Percentiles rank a stretch among this genome's conserved stretches.
Conservation (phyloP, 2,113 vertebrate species). For the Entomyzon cyanotis region DNA sequence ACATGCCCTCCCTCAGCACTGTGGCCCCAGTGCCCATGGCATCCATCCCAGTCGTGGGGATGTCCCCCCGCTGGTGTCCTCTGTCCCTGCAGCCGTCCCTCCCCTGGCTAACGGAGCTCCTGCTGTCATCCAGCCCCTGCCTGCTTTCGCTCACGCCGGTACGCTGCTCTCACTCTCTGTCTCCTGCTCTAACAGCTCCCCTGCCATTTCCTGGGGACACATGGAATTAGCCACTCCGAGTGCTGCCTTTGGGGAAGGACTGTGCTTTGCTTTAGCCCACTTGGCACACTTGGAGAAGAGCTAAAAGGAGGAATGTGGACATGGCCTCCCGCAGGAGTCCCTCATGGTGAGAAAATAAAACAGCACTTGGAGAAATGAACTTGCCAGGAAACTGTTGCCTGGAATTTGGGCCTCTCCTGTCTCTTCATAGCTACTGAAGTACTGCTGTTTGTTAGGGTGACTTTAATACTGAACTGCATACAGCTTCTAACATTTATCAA, state of each 20-base stretch:
- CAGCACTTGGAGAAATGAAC: background rate
- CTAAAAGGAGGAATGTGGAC: background rate
- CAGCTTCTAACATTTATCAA: background rate
- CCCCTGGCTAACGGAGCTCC: slow-evolving; percentile 92
- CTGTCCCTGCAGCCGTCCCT: slow-evolving; percentile 84
- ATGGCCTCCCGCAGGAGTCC: background rate
- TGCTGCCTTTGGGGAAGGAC: background rate
- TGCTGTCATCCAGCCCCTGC: slow-evolving; percentile 88
- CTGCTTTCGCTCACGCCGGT: slow-evolving; percentile 92
- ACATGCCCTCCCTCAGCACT: slow-evolving; percentile 79
- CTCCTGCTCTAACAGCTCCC: slow-evolving; percentile 23
- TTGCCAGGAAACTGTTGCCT: background rate
- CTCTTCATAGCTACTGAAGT: background rate
- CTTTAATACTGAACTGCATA: background rate
- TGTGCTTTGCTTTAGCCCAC: background rate
- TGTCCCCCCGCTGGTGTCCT: slow-evolving; percentile 91
- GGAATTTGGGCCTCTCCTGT: background rate
- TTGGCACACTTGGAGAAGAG: background rate
- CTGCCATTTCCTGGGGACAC: background rate
- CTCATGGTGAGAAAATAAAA: background rate
- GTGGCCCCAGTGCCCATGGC: slow-evolving; percentile 91
- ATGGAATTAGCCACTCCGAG: background rate
- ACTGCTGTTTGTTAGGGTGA: background rate
- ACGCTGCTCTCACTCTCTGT: slow-evolving; percentile 49
- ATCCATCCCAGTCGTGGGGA: slow-evolving; percentile 88